Conservation (phyloP, 2,888 invertebrate species). For the Drosophila prostipennis region DNA sequence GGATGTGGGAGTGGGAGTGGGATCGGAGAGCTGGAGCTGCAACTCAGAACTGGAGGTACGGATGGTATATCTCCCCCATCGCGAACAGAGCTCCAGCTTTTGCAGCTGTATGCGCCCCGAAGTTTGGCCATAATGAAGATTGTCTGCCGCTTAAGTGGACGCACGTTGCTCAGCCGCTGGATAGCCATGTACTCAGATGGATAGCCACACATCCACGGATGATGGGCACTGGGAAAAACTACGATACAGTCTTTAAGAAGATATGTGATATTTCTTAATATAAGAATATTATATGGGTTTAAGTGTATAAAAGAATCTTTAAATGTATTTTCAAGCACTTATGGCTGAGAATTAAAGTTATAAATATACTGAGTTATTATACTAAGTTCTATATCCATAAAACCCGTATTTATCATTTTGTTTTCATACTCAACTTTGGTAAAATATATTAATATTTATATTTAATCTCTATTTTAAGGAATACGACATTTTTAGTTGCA, state of each 20-base stretch:
- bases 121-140: slow-evolving; percentile 81
- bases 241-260: too few species aligned
- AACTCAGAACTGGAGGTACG: slow-evolving; percentile 4
- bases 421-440: too few species aligned
- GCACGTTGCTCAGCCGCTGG: slow-evolving; percentile 58
- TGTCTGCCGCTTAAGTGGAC: slow-evolving; percentile 79
- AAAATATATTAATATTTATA: too few species aligned
- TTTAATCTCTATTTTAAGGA: too few species aligned
- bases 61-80: slow-evolving; percentile 51
- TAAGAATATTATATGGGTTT: too few species aligned
- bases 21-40: slow-evolving; percentile 13
- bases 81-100: slow-evolving; percentile 42
- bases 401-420: too few species aligned
- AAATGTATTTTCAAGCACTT: neutral
- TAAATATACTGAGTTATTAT: too few species aligned
- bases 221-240: slow-evolving; percentile 13
- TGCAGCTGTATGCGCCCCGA: slow-evolving; percentile 63
- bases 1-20: slow-evolving; percentile 13
- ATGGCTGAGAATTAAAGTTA: neutral
- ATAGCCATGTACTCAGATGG: slow-evolving; percentile 20
- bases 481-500: too few species aligned
- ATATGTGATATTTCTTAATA: neutral
- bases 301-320: too few species aligned
- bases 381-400: too few species aligned
- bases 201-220: slow-evolving; percentile 8